These are phyloP conservation scores for Cryptotermes secundus DNA, from an alignment of 1,140 invertebrate species.

Conservation along the genomic window DNA sequence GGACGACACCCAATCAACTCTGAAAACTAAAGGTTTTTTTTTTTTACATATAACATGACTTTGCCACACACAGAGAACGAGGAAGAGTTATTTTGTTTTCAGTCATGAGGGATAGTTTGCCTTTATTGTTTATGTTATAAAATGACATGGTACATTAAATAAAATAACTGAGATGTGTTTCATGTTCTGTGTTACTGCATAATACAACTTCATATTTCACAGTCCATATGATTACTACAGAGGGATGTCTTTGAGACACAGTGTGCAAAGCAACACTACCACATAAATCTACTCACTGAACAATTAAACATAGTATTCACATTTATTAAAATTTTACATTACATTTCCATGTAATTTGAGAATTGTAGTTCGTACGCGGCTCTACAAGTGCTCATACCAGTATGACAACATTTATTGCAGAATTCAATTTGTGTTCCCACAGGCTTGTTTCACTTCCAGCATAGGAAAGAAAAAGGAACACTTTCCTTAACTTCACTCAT, in stretches of 20 bases:
- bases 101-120: neutral
- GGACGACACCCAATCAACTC: neutral
- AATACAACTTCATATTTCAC: neutral
- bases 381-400: neutral
- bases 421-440: conserved; percentile 6
- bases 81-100: neutral
- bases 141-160: neutral
- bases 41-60: neutral
- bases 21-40: neutral
- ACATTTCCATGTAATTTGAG: conserved; percentile 8
- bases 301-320: neutral
- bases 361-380: neutral
- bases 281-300: neutral
- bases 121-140: conserved; percentile 9
- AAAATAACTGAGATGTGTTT: neutral
- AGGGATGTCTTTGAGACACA: neutral
- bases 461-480: neutral
- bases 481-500: conserved; percentile 20
- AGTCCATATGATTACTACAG: neutral
- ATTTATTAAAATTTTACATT: conserved; percentile 21
- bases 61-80: too few relatives aligned
- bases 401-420: conserved; percentile 17
- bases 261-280: conserved; percentile 1
- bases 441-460: neutral
- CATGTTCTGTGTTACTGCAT: neutral